Evolutionary conservation across 2,797 vertebrate genomes (phyloP).

Genomic region (Crenuchus spilurus): DNA sequence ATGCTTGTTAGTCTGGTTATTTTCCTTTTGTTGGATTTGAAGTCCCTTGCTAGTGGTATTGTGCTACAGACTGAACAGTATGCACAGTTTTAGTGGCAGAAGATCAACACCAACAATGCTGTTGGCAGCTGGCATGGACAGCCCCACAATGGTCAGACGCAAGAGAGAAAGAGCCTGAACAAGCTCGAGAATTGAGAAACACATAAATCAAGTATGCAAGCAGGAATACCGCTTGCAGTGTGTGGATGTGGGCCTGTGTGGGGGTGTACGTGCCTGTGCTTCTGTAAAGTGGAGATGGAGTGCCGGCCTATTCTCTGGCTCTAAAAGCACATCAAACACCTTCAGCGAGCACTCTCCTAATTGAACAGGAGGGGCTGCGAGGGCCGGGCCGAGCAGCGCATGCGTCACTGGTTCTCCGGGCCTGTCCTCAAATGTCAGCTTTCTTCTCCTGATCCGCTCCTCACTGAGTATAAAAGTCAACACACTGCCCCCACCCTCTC

Average conservation of each 20-base stretch:
- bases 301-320: slow-evolving; percentile 48
- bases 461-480: slow-evolving; percentile 62
- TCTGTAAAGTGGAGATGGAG: slow-evolving; percentile 35
- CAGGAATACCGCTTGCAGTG: not conserved
- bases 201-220: not conserved
- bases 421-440: slow-evolving; percentile 67
- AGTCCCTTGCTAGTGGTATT: too few relatives aligned
- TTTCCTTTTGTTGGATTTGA: not conserved
- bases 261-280: slow-evolving; percentile 20
- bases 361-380: slow-evolving; percentile 58
- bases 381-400: slow-evolving; percentile 51
- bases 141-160: not conserved
- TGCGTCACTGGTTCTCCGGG: slow-evolving; percentile 38
- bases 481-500: slow-evolving; percentile 42
- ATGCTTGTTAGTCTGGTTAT: too few relatives aligned
- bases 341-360: slow-evolving; percentile 55
- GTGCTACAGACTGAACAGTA: not conserved
- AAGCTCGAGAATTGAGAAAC: not conserved
- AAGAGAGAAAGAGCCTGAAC: not conserved
- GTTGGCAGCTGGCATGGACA: not conserved
- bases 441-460: slow-evolving; percentile 61
- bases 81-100: not conserved
- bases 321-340: slow-evolving; percentile 69
- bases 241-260: not conserved
- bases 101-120: not conserved